A percentile compares a stretch with the other conserved stretches of the same genome.
Evolutionary conservation across 2,888 invertebrate species (phyloP).

Genomic region (Cactoblastis cactorum): DNA sequence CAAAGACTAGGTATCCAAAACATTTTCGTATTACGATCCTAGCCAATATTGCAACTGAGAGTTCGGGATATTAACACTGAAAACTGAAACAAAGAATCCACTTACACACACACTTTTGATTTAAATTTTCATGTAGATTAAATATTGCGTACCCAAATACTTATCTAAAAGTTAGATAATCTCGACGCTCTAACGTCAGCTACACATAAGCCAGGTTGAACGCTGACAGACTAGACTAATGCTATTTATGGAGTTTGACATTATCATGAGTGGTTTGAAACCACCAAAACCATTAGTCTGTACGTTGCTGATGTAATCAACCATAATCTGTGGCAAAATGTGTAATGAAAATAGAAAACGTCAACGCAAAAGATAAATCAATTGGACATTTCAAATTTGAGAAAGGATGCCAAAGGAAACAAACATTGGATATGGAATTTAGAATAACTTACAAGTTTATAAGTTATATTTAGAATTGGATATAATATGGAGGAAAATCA

Average conservation of each 20-base stretch:
- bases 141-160: constrained; percentile 26
- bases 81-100: too few relatives aligned
- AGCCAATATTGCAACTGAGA: too few relatives aligned
- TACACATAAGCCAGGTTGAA: constrained; percentile 51
- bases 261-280: constrained; percentile 58
- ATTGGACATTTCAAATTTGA: not conserved
- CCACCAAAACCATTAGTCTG: constrained; percentile 59
- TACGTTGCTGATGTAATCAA: constrained; percentile 3
- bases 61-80: too few relatives aligned
- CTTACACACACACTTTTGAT: too few relatives aligned
- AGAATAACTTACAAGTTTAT: not conserved
- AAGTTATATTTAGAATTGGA: too few relatives aligned
- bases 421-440: not conserved
- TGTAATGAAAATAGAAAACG: constrained; percentile 4
- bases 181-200: constrained; percentile 58
- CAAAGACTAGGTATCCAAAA: too few relatives aligned
- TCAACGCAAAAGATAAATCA: not conserved
- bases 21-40: too few relatives aligned
- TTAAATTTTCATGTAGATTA: not conserved
- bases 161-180: constrained; percentile 60
- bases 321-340: constrained; percentile 6
- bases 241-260: constrained; percentile 64
- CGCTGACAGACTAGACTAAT: constrained; percentile 57
- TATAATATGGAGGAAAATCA: too few relatives aligned
- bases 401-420: constrained; percentile 5